Evolutionary conservation across 1,140 invertebrate species (phyloP).

Genomic region (Pararge aegeria): DNA sequence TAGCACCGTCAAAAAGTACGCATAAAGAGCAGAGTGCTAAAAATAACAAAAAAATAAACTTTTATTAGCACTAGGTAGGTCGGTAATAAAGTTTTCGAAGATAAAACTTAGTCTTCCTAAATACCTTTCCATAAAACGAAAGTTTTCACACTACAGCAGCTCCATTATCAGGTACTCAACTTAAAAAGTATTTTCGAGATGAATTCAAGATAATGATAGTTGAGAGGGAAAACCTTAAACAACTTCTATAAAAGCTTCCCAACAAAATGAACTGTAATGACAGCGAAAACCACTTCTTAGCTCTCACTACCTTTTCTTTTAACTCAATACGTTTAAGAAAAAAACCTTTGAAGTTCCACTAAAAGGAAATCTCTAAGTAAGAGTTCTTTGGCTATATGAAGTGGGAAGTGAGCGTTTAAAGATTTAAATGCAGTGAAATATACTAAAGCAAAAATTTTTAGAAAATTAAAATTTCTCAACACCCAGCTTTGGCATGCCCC

Average conservation of each 20-base stretch:
- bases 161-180: background rate
- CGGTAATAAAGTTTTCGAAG: background rate
- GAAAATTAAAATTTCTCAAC: slow-evolving; percentile 1
- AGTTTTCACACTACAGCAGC: background rate
- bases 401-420: slow-evolving; percentile 21
- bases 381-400: slow-evolving; percentile 22
- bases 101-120: background rate
- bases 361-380: slow-evolving; percentile 36
- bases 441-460: slow-evolving; percentile 9
- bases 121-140: background rate
- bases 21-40: too few relatives aligned
- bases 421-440: slow-evolving; percentile 13
- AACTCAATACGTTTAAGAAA: slow-evolving; percentile 32
- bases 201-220: slow-evolving; percentile 53
- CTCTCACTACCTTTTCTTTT: slow-evolving; percentile 54
- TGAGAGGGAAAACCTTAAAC: slow-evolving; percentile 46
- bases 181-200: slow-evolving; percentile 36
- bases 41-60: background rate
- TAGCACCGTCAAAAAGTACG: too few relatives aligned
- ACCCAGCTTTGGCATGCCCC: background rate
- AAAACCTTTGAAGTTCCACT: slow-evolving; percentile 31
- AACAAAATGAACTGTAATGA: slow-evolving; percentile 60
- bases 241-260: slow-evolving; percentile 54
- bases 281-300: slow-evolving; percentile 52
- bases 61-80: background rate